These are phyloP conservation scores for Siniperca knerii DNA, from an alignment of 2,113 vertebrate species.

Conservation along the genomic window DNA sequence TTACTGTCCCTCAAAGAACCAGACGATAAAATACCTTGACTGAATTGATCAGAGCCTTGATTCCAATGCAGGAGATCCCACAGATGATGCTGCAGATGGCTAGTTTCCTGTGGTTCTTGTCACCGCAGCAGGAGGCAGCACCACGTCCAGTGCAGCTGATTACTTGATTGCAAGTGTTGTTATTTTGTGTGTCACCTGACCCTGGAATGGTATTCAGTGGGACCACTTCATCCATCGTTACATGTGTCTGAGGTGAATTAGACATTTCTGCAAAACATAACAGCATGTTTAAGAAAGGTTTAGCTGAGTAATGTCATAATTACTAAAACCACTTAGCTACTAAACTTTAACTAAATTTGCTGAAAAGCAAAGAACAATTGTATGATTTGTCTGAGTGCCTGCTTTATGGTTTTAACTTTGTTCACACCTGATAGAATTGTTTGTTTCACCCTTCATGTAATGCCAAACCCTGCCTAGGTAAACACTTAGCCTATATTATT, in stretches of 20 bases:
- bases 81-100: conserved; percentile 89
- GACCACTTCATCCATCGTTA: fast-evolving
- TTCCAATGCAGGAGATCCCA: conserved; percentile 87
- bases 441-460: conserved; percentile 12
- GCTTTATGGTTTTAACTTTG: background rate
- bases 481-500: background rate
- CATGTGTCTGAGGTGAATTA: fast-evolving
- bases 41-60: conserved; percentile 84
- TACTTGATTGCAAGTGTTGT: fast-evolving
- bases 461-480: background rate
- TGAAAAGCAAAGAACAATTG: background rate
- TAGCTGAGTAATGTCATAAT: background rate
- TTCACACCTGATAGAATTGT: background rate
- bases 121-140: fast-evolving
- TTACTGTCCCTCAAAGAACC: background rate
- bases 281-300: background rate
- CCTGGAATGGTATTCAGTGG: background rate
- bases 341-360: too few relatives aligned
- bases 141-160: fast-evolving
- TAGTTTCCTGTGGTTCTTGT: conserved; percentile 77
- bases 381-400: background rate
- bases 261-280: conserved; percentile 61
- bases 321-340: background rate
- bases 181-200: background rate
- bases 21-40: conserved; percentile 77